These are phyloP conservation scores for Leptoteleia sp. DNA, from an alignment of 1,140 invertebrate species.

Conservation along the genomic window DNA sequence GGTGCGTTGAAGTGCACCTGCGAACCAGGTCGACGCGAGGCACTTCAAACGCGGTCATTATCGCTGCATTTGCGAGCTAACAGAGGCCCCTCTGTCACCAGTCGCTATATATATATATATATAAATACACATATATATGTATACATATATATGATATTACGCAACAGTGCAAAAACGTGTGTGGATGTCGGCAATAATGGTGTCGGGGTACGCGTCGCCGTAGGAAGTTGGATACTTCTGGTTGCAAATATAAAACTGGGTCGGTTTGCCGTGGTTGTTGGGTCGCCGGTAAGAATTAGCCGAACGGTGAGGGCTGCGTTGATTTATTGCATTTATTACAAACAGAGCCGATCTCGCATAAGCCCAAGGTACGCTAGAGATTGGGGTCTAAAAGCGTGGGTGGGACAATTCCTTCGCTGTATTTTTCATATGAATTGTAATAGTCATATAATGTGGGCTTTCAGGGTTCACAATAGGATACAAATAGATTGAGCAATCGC, in stretches of 20 bases:
- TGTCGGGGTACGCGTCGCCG: slow-evolving; percentile 27
- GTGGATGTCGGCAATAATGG: slow-evolving; percentile 34
- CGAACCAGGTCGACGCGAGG: slow-evolving; percentile 56
- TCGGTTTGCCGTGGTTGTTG: slow-evolving; percentile 6
- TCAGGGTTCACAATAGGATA: background rate
- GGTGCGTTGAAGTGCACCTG: slow-evolving; percentile 53
- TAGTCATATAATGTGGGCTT: background rate
- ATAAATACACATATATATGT: too few species aligned
- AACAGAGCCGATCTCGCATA: too few species aligned
- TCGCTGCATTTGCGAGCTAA: slow-evolving; percentile 60
- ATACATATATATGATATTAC: slow-evolving; percentile 53
- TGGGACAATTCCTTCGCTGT: too few species aligned
- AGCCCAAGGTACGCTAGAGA: too few species aligned
- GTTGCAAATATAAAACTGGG: slow-evolving; percentile 43
- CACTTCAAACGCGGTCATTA: slow-evolving; percentile 60
- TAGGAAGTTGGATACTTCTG: slow-evolving; percentile 47
- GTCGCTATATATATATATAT: slow-evolving; percentile 49
- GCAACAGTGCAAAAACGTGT: slow-evolving; percentile 58
- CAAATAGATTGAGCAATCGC: too few species aligned
- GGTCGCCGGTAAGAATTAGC: slow-evolving; percentile 3
- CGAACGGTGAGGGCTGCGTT: background rate
- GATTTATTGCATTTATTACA: too few species aligned
- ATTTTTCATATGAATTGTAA: background rate
- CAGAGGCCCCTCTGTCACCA: slow-evolving; percentile 43
- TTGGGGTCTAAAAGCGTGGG: too few species aligned